A percentile compares a stretch with the other conserved stretches of the same genome.
These are phyloP conservation scores for Aphelenchoides fujianensis DNA, from an alignment of 1,140 invertebrate genomes.

Conservation along the genomic window DNA sequence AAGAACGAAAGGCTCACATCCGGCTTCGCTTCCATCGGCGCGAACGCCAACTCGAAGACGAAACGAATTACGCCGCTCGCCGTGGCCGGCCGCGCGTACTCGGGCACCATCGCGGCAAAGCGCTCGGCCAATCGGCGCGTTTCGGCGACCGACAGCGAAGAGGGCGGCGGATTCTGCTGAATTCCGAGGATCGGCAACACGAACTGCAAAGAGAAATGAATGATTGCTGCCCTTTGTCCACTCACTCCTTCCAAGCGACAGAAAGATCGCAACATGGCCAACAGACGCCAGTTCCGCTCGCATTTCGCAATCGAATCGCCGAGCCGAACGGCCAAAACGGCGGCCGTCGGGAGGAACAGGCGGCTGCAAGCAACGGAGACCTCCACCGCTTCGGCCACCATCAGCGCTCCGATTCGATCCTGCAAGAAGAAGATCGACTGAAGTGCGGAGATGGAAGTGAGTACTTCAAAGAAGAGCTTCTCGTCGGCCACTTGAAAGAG, in stretches of 20 bases:
- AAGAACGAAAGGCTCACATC: background rate
- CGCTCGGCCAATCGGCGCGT: slow-evolving; percentile 18
- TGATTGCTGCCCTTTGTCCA: background rate
- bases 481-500: slow-evolving; percentile 39
- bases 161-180: background rate
- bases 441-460: slow-evolving; percentile 29
- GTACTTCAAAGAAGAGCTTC: slow-evolving; percentile 29
- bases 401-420: slow-evolving; percentile 33
- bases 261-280: slow-evolving; percentile 40
- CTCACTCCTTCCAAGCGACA: slow-evolving; percentile 30
- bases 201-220: slow-evolving; percentile 8
- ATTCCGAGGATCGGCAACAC: slow-evolving; percentile 26
- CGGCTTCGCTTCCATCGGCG: slow-evolving; percentile 50
- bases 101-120: background rate
- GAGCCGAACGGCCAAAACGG: slow-evolving; percentile 24
- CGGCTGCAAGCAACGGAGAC: slow-evolving; percentile 34
- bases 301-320: slow-evolving; percentile 13
- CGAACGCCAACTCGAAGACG: slow-evolving; percentile 52
- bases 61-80: slow-evolving; percentile 36
- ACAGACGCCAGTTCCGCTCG: slow-evolving; percentile 35
- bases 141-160: background rate
- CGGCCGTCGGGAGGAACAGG: slow-evolving; percentile 35
- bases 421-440: slow-evolving; percentile 23
- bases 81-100: background rate
- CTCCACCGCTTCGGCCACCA: slow-evolving; percentile 39